A percentile compares a stretch with the other conserved stretches of the same genome.
phyloP scores from a whole-genome alignment of 2,113 vertebrate species.

The Scomber japonicus region DNA sequence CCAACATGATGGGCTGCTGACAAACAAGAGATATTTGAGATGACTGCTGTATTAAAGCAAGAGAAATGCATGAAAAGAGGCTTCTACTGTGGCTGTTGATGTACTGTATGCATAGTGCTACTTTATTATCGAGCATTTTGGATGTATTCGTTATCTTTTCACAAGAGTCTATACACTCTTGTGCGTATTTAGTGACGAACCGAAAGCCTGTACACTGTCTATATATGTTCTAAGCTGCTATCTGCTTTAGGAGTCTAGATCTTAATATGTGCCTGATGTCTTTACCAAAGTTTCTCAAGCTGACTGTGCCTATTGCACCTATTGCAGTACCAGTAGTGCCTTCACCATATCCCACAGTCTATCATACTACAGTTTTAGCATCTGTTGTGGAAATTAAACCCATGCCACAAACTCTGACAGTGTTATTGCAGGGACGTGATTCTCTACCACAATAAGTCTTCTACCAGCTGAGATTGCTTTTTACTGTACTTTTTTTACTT shows the following conservation, averaged over 20 bases:
- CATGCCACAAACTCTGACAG: background rate
- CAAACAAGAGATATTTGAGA: background rate
- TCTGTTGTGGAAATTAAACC: background rate
- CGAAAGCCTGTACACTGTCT: background rate
- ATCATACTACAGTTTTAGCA: background rate
- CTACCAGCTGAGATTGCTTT: background rate
- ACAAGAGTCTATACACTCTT: background rate
- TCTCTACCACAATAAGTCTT: background rate
- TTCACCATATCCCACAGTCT: background rate
- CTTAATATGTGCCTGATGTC: conserved; percentile 17
- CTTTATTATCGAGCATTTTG: background rate
- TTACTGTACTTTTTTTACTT: background rate
- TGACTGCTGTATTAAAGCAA: conserved; percentile 1
- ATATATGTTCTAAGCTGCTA: background rate
- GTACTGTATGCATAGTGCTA: conserved; percentile 27
- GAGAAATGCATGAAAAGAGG: conserved; percentile 18
- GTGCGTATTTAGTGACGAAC: background rate
- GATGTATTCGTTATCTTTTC: background rate
- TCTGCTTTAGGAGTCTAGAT: conserved; percentile 3
- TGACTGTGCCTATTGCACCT: background rate
- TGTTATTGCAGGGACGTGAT: background rate
- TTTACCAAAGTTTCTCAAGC: conserved; percentile 54
- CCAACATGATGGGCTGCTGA: conserved; percentile 12
- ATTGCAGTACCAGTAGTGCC: conserved; percentile 2
- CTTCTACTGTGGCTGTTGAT: conserved; percentile 15